phyloP scores from a whole-genome alignment of 2,888 invertebrate species.

The Drosophila phalerata region DNA sequence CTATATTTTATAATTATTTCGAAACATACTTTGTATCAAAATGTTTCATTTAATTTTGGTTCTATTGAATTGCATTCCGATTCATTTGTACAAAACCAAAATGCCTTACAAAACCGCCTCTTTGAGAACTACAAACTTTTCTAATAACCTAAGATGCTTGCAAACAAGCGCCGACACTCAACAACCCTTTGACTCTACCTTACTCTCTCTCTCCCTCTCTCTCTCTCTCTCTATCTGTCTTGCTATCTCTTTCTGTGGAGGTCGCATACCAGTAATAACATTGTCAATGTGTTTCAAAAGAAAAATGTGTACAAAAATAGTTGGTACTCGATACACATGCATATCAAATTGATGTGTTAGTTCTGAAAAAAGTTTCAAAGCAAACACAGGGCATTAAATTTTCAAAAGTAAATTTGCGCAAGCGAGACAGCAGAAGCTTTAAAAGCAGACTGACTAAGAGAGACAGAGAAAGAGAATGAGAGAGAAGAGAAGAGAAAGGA shows the following conservation, averaged over 20 bases:
- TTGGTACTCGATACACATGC: conserved; percentile 49
- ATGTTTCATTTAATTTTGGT: not conserved
- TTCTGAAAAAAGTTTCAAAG: conserved; percentile 44
- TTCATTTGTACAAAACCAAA: conserved; percentile 4
- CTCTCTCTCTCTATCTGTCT: not conserved
- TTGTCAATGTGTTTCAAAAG: conserved; percentile 38
- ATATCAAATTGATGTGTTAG: conserved; percentile 64
- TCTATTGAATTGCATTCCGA: not conserved
- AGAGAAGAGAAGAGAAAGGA: not conserved
- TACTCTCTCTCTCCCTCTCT: not conserved
- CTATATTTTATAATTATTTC: too few species aligned
- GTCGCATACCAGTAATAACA: conserved; percentile 24
- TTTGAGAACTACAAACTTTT: conserved; percentile 49
- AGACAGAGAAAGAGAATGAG: not conserved
- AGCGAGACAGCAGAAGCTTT: not conserved
- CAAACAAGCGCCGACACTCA: conserved; percentile 37
- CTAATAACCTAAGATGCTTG: conserved; percentile 67
- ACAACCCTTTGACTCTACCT: not conserved
- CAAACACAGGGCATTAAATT: conserved; percentile 52
- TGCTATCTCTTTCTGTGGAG: not conserved
- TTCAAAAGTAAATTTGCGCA: conserved; percentile 53
- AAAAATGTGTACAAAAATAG: conserved; percentile 23
- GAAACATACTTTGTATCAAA: not conserved
- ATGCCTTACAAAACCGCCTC: conserved; percentile 33
- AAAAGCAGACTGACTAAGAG: not conserved